Evolutionary conservation across 2,888 invertebrate species (phyloP), one percentile per base, ranked within the genome.

Genomic region (Callosobruchus maculatus): DNA sequence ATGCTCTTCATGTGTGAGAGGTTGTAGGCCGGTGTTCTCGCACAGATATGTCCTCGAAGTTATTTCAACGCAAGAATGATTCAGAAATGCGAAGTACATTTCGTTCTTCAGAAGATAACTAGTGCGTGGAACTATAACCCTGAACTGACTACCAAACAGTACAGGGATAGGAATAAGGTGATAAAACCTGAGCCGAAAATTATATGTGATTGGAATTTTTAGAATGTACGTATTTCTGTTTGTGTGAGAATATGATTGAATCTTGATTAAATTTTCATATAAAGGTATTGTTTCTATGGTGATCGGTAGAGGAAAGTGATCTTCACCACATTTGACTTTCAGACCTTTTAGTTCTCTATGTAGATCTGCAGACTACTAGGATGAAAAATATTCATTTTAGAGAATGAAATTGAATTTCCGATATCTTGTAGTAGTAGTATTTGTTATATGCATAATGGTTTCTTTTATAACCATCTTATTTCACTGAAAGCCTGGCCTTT

Each of bases 391-490:
- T 49, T 49, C 18, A 71, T n/a, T 49, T n/a, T 71, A 21, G 26
- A 26, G 21, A 30, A 71, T 20, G 26, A 26, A 20, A 71, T 71
- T 18, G 49, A 71, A 18, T 22, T 20, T 49, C 30, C 71, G 4
- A 71, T 71, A 20, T 71, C 49, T 71, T 71, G 71, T 21, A 71
- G n/a, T 31, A 31, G 71, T 31, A 20, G 21, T 71, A n/a, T 31
- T 71, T n/a, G 31, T 49, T 49, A 71, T 0, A 31, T 71, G 71
- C 3, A 21, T 31, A 20, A 71, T 22, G n/a, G 20, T 71, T 20
- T 30, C 67, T 67, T 20, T 67, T 4, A 67, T 5, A 21, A 67
- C 21, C 67, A 20, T 67, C 3, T n/a, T 20, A 4, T 67, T n/a
- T 67, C 67, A 20, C 21, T n/a, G 21, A 20, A 67, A 20, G 20